phyloP scores from a whole-genome alignment of 2,888 invertebrate species.

The Leptinotarsa peninsularis region DNA sequence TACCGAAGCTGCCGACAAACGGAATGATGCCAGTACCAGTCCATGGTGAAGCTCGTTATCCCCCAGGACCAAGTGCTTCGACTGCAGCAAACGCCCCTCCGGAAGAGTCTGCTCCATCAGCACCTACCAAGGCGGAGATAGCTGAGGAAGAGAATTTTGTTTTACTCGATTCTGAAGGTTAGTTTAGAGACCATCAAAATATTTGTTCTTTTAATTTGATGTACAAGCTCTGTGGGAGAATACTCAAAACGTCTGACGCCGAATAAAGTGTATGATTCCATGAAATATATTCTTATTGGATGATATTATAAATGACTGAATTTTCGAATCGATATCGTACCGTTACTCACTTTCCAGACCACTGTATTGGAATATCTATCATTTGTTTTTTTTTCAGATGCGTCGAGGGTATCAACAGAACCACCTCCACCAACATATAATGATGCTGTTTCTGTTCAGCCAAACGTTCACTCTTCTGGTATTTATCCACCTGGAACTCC shows the following conservation, averaged over 20 bases:
- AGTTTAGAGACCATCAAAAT: not conserved
- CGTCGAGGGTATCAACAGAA: not conserved
- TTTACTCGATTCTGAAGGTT: not conserved
- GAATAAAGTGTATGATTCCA: no score
- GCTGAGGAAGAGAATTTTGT: slow-evolving; percentile 1
- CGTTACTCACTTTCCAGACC: no score
- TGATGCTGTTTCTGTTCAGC: not conserved
- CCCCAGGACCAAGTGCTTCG: slow-evolving; percentile 8
- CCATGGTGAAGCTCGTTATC: slow-evolving; percentile 10
- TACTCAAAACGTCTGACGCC: no score
- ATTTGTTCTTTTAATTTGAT: no score
- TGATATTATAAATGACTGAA: no score
- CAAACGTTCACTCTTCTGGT: no score
- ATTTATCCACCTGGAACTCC: no score
- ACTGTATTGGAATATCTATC: no score
- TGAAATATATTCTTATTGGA: no score
- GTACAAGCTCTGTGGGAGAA: no score
- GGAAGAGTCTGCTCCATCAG: slow-evolving; percentile 8
- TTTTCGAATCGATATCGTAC: no score
- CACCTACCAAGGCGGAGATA: slow-evolving; percentile 6
- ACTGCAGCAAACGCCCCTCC: slow-evolving; percentile 1
- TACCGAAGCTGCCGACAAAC: not conserved
- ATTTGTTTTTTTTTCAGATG: not conserved
- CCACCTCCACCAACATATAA: slow-evolving; percentile 4
- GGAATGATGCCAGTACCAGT: slow-evolving; percentile 23